phyloP scores from a whole-genome alignment of 2,113 vertebrate species.

The Cervus canadensis region DNA sequence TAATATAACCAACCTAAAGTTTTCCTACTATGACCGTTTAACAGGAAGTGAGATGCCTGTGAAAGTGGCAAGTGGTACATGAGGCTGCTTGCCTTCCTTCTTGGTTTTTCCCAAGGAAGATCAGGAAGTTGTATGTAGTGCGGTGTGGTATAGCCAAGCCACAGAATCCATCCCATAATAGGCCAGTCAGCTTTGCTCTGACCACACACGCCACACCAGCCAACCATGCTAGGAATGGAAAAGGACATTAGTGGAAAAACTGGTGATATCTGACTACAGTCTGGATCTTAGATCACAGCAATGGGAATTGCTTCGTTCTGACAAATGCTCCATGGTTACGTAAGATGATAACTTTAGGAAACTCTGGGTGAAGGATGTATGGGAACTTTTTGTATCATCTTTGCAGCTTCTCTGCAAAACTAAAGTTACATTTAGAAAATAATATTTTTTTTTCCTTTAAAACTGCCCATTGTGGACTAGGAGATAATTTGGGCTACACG shows the following conservation, averaged over 20 bases:
- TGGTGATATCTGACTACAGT: slow-evolving; percentile 16
- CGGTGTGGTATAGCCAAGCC: background rate
- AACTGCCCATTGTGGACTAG: background rate
- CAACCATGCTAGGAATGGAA: background rate
- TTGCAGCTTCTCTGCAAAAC: background rate
- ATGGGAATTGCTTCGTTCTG: background rate
- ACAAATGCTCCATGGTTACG: background rate
- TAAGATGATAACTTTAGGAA: background rate
- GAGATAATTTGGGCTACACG: background rate
- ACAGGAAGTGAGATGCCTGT: background rate
- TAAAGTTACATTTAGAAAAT: background rate
- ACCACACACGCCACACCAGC: background rate
- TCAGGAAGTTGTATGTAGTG: background rate
- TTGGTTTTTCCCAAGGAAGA: background rate
- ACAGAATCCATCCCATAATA: background rate
- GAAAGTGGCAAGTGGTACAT: background rate
- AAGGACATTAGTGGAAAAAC: slow-evolving; percentile 14
- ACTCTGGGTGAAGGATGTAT: background rate
- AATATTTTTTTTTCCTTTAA: background rate
- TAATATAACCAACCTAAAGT: background rate
- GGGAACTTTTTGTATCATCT: background rate
- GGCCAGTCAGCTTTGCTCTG: background rate
- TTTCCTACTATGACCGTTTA: background rate
- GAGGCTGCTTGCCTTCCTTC: background rate
- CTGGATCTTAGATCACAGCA: background rate